A percentile compares a stretch with the other conserved stretches of the same genome.
Evolutionary conservation across 2,797 vertebrate genomes (phyloP).

Genomic region (Odontamblyopus rebecca): DNA sequence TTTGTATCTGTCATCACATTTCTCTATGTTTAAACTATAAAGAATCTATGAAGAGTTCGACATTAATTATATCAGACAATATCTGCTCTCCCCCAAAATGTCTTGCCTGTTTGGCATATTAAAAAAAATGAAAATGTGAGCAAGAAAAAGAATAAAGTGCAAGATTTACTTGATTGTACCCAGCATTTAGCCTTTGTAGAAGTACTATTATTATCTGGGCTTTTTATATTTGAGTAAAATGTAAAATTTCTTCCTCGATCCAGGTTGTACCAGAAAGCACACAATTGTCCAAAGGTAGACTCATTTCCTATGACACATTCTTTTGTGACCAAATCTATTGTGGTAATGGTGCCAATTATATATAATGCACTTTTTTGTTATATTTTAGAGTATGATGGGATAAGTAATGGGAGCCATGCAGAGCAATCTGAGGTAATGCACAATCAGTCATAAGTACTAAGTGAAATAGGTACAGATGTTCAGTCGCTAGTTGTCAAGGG

Average conservation of each 20-base stretch:
- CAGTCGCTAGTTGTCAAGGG: neutral
- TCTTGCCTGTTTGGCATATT: too few relatives aligned
- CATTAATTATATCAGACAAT: neutral
- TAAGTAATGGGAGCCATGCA: slow-evolving; percentile 50
- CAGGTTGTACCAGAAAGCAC: slow-evolving; percentile 31
- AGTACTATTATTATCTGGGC: neutral
- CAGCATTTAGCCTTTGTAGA: too few relatives aligned
- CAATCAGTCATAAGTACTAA: slow-evolving; percentile 9
- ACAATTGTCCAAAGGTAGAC: slow-evolving; percentile 53
- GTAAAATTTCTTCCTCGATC: slow-evolving; percentile 14
- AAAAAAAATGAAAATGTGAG: too few relatives aligned
- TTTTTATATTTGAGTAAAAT: neutral
- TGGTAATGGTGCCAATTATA: slow-evolving; percentile 1
- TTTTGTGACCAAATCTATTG: neutral
- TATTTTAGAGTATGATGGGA: slow-evolving; percentile 52
- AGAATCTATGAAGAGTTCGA: too few relatives aligned
- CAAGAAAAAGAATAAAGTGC: neutral
- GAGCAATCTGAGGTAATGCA: slow-evolving; percentile 58
- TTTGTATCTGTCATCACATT: neutral
- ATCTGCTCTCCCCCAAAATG: neutral
- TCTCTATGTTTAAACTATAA: too few relatives aligned
- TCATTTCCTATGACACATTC: neutral
- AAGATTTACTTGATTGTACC: neutral
- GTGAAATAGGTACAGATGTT: neutral
- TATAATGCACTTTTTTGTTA: slow-evolving; percentile 14